Evolutionary conservation across 2,888 invertebrate species (phyloP), one percentile per base, ranked within the genome.

Genomic region (Clepsis dumicolana): DNA sequence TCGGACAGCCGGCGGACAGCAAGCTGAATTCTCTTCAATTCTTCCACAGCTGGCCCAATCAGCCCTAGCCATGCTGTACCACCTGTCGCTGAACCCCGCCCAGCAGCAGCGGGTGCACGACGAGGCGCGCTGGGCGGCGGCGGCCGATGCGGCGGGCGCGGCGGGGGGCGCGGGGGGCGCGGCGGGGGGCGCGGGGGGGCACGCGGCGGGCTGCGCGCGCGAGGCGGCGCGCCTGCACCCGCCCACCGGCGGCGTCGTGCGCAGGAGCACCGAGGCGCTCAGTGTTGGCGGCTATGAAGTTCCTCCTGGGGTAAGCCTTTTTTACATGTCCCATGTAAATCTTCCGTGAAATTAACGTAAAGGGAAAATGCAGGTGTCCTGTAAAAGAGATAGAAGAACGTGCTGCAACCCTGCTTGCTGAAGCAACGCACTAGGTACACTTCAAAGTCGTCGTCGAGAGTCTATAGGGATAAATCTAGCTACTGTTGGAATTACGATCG

Each of bases 211-310:
- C 0, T 90, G 90, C 24, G 87, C 84, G 0, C 77, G 78, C 3
- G 93, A 93, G 27, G 87, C 89, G 0, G 77, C 89, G 82, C 77
- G 93, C n/a, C 81, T 93, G 2, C 88, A 88, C n/a, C 93, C 93
- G 0, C 88, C 84, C 0, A 93, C 93, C 0, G 93, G 93, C 0
- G 93, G 92, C 1, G 91, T 91, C 0, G 90, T 92, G 0, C 76
- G 93, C 52, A 74, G 93, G 44, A 89, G 82, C 27, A 78, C 71
- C 2, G 84, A 87, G 1, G 82, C 79, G 0, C 72, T 93, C 1
- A 72, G 82, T 0, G 80, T 93, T 0, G 92, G 83, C 1, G 93
- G 93, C n/a, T 91, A 84, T 71, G 86, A 89, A 73, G 74, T 93
- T 0, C 93, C 93, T 1, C 84, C 86, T 74, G 93, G 92, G 80